Evolutionary conservation across 1,140 invertebrate species (phyloP), one percentile per base, ranked within the genome.

Genomic region (Lasioglossum albipes): DNA sequence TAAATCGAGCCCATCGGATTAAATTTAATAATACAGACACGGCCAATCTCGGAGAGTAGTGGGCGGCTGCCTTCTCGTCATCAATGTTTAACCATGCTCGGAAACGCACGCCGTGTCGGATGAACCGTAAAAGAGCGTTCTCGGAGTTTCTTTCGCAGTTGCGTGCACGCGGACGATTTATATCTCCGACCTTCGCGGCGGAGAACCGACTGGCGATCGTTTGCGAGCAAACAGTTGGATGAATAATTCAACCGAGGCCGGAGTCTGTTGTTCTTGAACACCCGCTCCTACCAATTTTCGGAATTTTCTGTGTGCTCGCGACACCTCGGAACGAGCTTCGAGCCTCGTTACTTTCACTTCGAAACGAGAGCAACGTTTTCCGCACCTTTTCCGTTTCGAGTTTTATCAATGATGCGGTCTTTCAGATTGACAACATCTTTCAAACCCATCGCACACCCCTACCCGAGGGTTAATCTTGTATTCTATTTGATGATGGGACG

Each of bases 1-100:
- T 86, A 83, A 89, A 88, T 89, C 84, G 84, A 75, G 81, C 67
- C 52, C 71, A 59, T 68, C 80, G 71, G 84, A 91, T 91, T 87
- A 85, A 89, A 90, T 90, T 91, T 88, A 91, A 91, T 91, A 91
- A 91, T 89, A 89, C 85, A 90, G 83, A 88, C 67, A 84, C 75
- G 74, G 82, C 81, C 89, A 91, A 91, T 91, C 90, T 90, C 83
- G 77, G 83, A 82, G 84, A 89, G 89, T 90, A 88, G 75, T 67
- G 62, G 73, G 62, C 57, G 62, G 41, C 65, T 64, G 67, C 68
- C 69, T 64, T 77, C 80, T 73, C 69, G 75, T 73, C 73, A 72
- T 90, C 88, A 90, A 90, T 90, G 85, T 89, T 90, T 90, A 82
- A 90, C 85, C 82, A 87, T 84, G 72, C 65, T 65, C 81, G 81